Evolutionary conservation across 2,888 invertebrate genomes (phyloP).

Genomic region (Thumatha senex): DNA sequence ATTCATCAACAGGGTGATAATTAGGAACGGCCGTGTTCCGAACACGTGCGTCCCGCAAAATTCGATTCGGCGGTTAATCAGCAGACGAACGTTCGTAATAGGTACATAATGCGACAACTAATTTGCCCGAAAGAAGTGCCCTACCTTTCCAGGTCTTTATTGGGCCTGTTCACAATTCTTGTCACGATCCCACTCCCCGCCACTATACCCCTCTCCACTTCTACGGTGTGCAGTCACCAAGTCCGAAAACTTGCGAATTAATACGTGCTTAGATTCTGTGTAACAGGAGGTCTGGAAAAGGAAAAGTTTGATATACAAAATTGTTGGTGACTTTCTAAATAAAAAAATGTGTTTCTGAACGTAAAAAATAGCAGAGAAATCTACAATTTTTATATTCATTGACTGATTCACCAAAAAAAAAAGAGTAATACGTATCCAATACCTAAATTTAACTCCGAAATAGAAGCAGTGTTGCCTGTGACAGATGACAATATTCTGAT

Average conservation of each 20-base stretch:
- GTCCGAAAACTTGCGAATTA: constrained; percentile 75
- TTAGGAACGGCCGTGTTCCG: constrained; percentile 37
- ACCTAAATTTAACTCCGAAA: too few relatives aligned
- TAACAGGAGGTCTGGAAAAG: constrained; percentile 31
- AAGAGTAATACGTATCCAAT: too few relatives aligned
- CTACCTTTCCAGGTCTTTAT: constrained; percentile 64
- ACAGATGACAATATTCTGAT: too few relatives aligned
- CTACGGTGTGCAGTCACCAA: constrained; percentile 64
- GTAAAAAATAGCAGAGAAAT: constrained; percentile 16
- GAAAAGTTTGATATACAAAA: constrained; percentile 38
- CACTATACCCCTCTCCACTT: constrained; percentile 25
- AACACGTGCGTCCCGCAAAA: constrained; percentile 43
- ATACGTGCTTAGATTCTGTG: constrained; percentile 70
- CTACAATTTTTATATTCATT: too few relatives aligned
- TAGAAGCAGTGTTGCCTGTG: too few relatives aligned
- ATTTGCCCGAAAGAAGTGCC: constrained; percentile 71
- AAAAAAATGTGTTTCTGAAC: constrained; percentile 46
- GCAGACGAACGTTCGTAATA: constrained; percentile 56
- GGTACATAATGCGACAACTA: constrained; percentile 76
- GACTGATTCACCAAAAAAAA: too few relatives aligned
- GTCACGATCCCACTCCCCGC: constrained; percentile 56
- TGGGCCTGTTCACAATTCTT: constrained; percentile 60
- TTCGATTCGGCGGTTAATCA: constrained; percentile 54
- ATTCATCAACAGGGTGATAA: constrained; percentile 40
- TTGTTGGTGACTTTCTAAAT: constrained; percentile 32